phyloP scores from a whole-genome alignment of 2,113 vertebrate species.

The Alaudala cheleensis region DNA sequence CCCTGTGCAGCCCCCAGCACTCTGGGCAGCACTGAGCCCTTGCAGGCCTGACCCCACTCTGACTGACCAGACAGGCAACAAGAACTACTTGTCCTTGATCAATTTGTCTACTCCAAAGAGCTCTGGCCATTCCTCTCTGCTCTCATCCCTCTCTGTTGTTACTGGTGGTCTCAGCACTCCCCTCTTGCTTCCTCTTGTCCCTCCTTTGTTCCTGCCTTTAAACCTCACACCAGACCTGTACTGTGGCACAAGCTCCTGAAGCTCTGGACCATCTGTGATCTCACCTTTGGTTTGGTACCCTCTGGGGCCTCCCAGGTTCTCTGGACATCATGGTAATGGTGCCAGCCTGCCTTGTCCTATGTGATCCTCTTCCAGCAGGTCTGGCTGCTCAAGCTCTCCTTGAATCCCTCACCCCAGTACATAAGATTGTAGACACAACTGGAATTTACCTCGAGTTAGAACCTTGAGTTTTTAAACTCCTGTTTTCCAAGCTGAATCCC shows the following conservation, averaged over 20 bases:
- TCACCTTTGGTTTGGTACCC: background rate
- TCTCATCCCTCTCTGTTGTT: background rate
- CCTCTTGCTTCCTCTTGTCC: background rate
- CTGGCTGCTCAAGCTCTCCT: background rate
- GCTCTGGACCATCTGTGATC: background rate
- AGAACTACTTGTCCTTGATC: background rate
- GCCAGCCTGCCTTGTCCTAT: background rate
- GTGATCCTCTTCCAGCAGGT: background rate
- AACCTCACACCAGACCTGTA: background rate
- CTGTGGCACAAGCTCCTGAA: background rate
- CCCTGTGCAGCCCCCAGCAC: background rate
- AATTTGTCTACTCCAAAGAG: background rate
- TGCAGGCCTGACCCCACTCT: background rate
- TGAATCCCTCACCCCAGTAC: background rate
- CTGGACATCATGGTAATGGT: background rate
- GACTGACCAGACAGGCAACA: background rate
- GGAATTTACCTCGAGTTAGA: background rate
- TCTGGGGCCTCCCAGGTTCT: background rate
- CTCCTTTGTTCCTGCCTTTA: background rate
- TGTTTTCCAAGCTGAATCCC: background rate
- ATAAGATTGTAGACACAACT: background rate
- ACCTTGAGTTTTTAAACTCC: background rate
- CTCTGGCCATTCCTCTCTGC: background rate
- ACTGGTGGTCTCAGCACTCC: background rate
- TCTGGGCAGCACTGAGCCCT: background rate